Evolutionary conservation across 1,140 invertebrate species (phyloP).

Genomic region (Trinorchestia longiramus): DNA sequence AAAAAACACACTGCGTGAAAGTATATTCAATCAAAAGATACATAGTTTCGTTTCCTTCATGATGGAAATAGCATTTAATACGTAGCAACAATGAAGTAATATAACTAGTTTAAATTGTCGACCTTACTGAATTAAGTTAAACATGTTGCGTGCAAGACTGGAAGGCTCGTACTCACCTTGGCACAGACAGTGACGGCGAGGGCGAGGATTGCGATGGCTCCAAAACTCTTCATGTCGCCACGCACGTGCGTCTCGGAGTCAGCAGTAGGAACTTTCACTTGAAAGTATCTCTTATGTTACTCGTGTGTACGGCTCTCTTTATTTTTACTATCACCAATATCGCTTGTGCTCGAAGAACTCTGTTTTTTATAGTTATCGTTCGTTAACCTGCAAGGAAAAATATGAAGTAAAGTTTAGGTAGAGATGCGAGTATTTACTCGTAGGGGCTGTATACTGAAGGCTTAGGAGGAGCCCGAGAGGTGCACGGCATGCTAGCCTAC

Average conservation of each 20-base stretch:
- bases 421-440: background rate
- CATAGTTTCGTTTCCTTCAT: no score
- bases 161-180: background rate
- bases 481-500: background rate
- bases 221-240: conserved; percentile 7
- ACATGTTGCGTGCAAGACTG: background rate
- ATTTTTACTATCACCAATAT: background rate
- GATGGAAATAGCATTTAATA: no score
- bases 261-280: background rate
- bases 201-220: background rate
- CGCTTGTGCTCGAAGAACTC: background rate
- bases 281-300: background rate
- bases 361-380: background rate
- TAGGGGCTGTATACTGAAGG: background rate
- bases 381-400: background rate
- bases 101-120: no score
- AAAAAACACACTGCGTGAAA: no score
- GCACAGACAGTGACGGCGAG: background rate
- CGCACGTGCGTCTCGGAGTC: background rate
- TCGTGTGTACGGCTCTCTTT: background rate
- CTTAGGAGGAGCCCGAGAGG: background rate
- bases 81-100: no score
- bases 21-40: no score
- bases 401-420: background rate
- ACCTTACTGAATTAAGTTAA: background rate